Evolutionary conservation across 2,113 vertebrate species (phyloP), one percentile per base, ranked within the genome.

Genomic region (Clinocottus analis): DNA sequence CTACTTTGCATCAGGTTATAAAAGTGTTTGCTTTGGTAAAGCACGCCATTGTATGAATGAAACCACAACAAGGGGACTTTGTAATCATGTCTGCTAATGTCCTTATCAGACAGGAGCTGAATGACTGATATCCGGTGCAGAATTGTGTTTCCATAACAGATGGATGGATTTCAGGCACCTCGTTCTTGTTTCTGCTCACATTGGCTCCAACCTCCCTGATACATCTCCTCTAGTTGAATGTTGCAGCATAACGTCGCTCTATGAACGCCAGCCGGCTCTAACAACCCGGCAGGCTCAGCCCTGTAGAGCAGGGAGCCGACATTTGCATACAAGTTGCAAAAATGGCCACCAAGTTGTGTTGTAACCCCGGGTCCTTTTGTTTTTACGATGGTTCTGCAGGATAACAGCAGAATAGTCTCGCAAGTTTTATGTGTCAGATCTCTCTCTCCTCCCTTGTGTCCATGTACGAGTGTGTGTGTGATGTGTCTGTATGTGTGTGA

Each of bases 111-210:
- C 55, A 59, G 41, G 8, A 68, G 70, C 61, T 64, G 60, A 72
- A 82, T 47, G 51, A 72, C 47, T 74, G 65, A 65, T 63, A 79
- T 87, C 83, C 74, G 70, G 74, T 60, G 37, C 13, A 75, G 81
- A 39, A 77, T 90, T 69, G 17, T 60, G 66, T 87, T 33, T 75
- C 64, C 58, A 70, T 64, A 72, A 86, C 62, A 81, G 77, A 85
- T 53, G 72, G 80, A 64, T 87, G 35, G 72, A 70, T 89, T 87
- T 78, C 76, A 47, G 27, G 33, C 66, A 25, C 1, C 29, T 72
- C 66, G 65, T 73, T 84, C 64, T 39, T 64, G 16, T 51, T 73
- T 82, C 56, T 69, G 37, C 69, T 82, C 66, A 25, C 37, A 27
- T 0, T 72, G 72, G 60, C 63, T 61, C 77, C 74, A 68, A 23